Percentiles rank a stretch among this genome's conserved stretches.
These are phyloP conservation scores for Heterodera filipjevi DNA, from an alignment of 2,888 invertebrate genomes.

Conservation along the genomic window DNA sequence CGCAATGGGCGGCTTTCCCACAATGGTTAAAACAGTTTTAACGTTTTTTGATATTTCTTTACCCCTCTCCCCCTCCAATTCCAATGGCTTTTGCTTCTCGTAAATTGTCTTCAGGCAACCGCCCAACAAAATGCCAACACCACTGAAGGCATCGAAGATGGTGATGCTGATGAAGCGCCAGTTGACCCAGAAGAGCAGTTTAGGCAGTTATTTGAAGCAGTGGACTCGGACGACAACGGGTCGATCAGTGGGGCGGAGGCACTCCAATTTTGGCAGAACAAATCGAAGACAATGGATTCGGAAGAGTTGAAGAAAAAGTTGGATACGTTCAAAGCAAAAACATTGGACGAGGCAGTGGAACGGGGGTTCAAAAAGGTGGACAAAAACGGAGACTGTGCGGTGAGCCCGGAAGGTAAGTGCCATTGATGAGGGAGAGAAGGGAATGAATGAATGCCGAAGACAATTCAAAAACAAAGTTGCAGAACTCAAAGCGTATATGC, in stretches of 20 bases:
- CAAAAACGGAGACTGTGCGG: constrained; percentile 3
- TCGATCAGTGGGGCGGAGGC: constrained; percentile 9
- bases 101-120: not conserved
- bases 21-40: constrained; percentile 69
- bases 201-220: constrained; percentile 5
- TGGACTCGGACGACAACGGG: constrained; percentile 3
- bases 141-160: not conserved
- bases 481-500: constrained; percentile 15
- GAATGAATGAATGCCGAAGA: no score
- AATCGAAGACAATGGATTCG: constrained; percentile 17
- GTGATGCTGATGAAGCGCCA: not conserved
- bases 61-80: not conserved
- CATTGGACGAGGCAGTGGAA: constrained; percentile 21
- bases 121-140: not conserved
- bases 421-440: not conserved
- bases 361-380: constrained; percentile 25
- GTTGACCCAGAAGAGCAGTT: constrained; percentile 7
- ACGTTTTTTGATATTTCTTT: not conserved
- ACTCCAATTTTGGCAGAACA: constrained; percentile 9
- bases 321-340: constrained; percentile 18
- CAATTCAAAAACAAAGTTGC: not conserved
- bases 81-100: not conserved
- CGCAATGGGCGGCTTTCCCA: not conserved
- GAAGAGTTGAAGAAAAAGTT: constrained; percentile 16
- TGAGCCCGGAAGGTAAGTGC: constrained; percentile 6